Percentiles rank a stretch among this genome's conserved stretches.
Evolutionary conservation across 2,888 invertebrate species (phyloP).

Genomic region (Megastigmus dorsalis): DNA sequence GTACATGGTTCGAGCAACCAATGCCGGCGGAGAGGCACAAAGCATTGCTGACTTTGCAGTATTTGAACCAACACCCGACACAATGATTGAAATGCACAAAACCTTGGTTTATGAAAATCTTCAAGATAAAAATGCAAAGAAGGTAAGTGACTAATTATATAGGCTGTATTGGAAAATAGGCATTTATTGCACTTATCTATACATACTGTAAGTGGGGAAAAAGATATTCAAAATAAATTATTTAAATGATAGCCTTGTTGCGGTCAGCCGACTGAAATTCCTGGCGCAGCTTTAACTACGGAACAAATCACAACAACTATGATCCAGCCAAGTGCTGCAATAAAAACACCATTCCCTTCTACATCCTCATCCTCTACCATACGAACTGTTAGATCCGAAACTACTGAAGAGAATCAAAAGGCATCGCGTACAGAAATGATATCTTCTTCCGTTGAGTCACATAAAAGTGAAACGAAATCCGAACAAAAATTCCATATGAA

Average conservation of each 20-base stretch:
- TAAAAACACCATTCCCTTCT: slow-evolving; percentile 64
- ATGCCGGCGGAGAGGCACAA: slow-evolving; percentile 87
- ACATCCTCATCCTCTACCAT: slow-evolving; percentile 61
- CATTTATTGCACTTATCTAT: too few species aligned
- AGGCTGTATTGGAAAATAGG: too few species aligned
- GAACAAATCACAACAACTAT: slow-evolving; percentile 68
- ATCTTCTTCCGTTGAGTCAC: slow-evolving; percentile 70
- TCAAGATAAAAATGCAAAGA: slow-evolving; percentile 68
- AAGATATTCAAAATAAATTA: slow-evolving; percentile 33
- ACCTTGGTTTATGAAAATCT: slow-evolving; percentile 80
- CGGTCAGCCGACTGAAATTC: slow-evolving; percentile 66
- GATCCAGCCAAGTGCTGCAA: slow-evolving; percentile 67
- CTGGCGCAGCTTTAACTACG: slow-evolving; percentile 66
- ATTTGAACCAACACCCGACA: slow-evolving; percentile 81
- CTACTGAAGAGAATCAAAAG: slow-evolving; percentile 59
- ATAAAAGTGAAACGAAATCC: slow-evolving; percentile 70
- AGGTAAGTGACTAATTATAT: slow-evolving; percentile 64
- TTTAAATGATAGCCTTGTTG: slow-evolving; percentile 53
- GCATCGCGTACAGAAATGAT: slow-evolving; percentile 69
- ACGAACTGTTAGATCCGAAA: slow-evolving; percentile 64
- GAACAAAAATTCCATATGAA: slow-evolving; percentile 73
- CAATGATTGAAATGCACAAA: slow-evolving; percentile 81
- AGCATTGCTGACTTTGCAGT: slow-evolving; percentile 87
- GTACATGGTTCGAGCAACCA: slow-evolving; percentile 84
- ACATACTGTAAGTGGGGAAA: too few species aligned